Evolutionary conservation across 2,888 invertebrate genomes (phyloP), one percentile per base, ranked within the genome.

Genomic region (Agriopis leucophaearia): DNA sequence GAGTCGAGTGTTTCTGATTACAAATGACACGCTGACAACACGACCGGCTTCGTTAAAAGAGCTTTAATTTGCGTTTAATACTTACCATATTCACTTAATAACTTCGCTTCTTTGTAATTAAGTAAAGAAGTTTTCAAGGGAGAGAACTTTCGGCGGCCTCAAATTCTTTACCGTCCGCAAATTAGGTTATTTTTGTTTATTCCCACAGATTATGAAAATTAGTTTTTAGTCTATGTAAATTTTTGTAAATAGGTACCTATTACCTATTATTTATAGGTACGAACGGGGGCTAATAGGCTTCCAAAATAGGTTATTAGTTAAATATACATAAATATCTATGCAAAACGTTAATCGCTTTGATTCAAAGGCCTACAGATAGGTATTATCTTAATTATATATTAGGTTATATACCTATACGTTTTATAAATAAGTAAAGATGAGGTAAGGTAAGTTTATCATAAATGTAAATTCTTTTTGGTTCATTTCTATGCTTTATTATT

Each of bases 1-100:
- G 68, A 72, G 68, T 66, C 67, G 58, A 72, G 68, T 72, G 72
- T 70, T 71, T 70, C 68, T 64, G 69, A 72, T 74, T 73, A 72
- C 68, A 71, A 69, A 69, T 69, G 69, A 66, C 64, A 66, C 64
- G 64, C 47, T 64, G 70, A 67, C 64, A 68, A 66, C 55, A 50
- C 63, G 69, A 48, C 65, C 62, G 58, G 67, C 60, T 72, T 69
- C 63, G 56, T n/a, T 44, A n/a, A 7, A 7, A 44, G 44, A 44
- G n/a, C 44, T 44, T 18, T 47, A 48, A 35, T 35, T 35, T 57
- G 45, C 45, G 40, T 71, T 67, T 67, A 69, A 58, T 66, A 58
- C 66, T 55, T 59, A 65, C 69, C 50, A 61, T 68, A 73, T 71
- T 64, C 64, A 66, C 42, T 69, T 66, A 47, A 52, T 58, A 56